Evolutionary conservation across 2,113 vertebrate genomes (phyloP).

Genomic region (Myotis brandtii): DNA sequence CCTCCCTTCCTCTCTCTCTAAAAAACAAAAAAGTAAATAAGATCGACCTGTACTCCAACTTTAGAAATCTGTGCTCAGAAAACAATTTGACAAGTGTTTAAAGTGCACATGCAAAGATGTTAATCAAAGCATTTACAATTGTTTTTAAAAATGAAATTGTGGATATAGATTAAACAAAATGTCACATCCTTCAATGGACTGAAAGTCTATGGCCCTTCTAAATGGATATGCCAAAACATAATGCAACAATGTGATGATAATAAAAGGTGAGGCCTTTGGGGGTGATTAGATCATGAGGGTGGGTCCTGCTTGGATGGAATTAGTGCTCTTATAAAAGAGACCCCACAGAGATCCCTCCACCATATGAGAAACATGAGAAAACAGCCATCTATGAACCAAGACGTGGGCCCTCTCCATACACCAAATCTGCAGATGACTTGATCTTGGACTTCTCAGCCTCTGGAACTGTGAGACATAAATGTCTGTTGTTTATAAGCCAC

Average conservation of each 20-base stretch:
- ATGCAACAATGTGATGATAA: neutral
- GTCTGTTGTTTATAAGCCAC: neutral
- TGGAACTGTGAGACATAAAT: neutral
- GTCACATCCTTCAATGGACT: neutral
- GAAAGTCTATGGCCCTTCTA: neutral
- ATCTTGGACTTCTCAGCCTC: neutral
- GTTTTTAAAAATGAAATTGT: neutral
- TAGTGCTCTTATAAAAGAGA: neutral
- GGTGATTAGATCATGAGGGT: neutral
- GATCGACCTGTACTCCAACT: neutral
- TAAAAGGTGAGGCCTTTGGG: neutral
- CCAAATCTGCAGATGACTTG: neutral
- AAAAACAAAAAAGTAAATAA: neutral
- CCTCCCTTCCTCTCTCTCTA: neutral
- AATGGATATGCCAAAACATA: neutral
- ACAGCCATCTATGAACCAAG: neutral
- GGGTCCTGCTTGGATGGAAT: neutral
- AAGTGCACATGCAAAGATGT: neutral
- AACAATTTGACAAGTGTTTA: neutral
- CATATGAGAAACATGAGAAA: neutral
- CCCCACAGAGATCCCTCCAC: neutral
- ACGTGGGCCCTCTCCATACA: neutral
- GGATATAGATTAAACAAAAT: slow-evolving; percentile 23
- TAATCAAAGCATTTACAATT: neutral
- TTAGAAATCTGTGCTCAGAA: slow-evolving; percentile 41